Percentiles rank a stretch among this genome's conserved stretches.
Evolutionary conservation across 1,140 invertebrate genomes (phyloP).

Genomic region (Aphidius ervi): DNA sequence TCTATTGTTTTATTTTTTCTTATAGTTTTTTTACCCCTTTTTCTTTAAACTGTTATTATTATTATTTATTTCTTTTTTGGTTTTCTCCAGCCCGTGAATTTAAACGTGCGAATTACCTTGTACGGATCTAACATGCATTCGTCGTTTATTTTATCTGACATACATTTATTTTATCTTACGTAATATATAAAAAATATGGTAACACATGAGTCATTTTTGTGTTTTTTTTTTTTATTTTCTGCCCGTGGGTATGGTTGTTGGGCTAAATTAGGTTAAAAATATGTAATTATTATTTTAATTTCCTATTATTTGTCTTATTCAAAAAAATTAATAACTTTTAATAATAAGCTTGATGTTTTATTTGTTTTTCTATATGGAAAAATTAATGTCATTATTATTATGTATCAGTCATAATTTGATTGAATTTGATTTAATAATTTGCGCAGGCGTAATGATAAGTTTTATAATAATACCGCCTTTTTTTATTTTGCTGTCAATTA

Average conservation of each 20-base stretch:
- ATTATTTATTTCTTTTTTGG: too few species aligned
- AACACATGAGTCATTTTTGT: constrained; percentile 3
- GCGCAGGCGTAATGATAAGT: background rate
- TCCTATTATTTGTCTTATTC: background rate
- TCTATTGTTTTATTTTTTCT: too few species aligned
- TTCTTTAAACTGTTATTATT: too few species aligned
- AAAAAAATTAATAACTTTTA: too few species aligned
- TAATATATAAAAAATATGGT: constrained; percentile 14
- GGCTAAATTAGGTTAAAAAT: background rate
- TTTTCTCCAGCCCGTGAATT: background rate
- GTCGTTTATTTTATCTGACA: constrained; percentile 6
- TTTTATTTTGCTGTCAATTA: too few species aligned
- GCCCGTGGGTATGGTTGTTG: background rate
- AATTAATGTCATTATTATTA: background rate
- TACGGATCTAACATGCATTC: constrained; percentile 1
- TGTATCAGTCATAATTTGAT: too few species aligned
- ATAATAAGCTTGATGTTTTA: too few species aligned
- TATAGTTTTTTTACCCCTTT: too few species aligned
- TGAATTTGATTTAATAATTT: background rate
- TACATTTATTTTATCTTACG: constrained; percentile 21
- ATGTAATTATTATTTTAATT: background rate
- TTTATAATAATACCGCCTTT: background rate
- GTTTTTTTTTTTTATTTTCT: background rate
- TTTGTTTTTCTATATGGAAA: background rate
- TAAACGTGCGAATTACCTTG: constrained; percentile 15